Percentiles rank a stretch among this genome's conserved stretches.
These are phyloP conservation scores for Megathymus violae DNA, from an alignment of 1,140 invertebrate genomes.

Conservation along the genomic window DNA sequence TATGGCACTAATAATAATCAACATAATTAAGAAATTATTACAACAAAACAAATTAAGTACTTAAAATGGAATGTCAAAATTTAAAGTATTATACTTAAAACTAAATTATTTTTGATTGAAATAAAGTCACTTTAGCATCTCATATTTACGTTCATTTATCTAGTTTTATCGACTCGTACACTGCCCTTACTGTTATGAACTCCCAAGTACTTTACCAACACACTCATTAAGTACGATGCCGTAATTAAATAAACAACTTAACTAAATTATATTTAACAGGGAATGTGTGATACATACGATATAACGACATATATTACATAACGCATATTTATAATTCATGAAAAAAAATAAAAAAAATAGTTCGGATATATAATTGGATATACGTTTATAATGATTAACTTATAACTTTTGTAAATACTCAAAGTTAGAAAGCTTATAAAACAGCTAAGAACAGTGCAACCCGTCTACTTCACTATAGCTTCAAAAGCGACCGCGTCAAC, in stretches of 20 bases:
- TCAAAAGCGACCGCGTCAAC: background rate
- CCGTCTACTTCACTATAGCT: background rate
- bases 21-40: constrained; percentile 37
- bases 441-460: too few relatives aligned
- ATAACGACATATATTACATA: background rate
- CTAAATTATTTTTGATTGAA: constrained; percentile 15
- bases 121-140: background rate
- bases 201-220: too few relatives aligned
- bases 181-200: constrained; percentile 14
- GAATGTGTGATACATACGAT: background rate
- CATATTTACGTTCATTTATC: background rate
- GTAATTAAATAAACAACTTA: too few relatives aligned
- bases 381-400: too few relatives aligned
- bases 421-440: too few relatives aligned
- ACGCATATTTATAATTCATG: too few relatives aligned
- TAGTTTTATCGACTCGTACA: background rate
- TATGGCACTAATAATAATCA: constrained; percentile 57
- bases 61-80: constrained; percentile 57
- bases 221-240: background rate
- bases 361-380: too few relatives aligned
- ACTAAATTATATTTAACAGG: background rate
- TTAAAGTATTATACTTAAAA: constrained; percentile 39
- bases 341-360: too few relatives aligned
- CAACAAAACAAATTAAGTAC: constrained; percentile 29
- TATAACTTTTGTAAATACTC: too few relatives aligned